Evolutionary conservation across 2,113 vertebrate genomes (phyloP), one percentile per base, ranked within the genome.

Genomic region (Clarias gariepinus): DNA sequence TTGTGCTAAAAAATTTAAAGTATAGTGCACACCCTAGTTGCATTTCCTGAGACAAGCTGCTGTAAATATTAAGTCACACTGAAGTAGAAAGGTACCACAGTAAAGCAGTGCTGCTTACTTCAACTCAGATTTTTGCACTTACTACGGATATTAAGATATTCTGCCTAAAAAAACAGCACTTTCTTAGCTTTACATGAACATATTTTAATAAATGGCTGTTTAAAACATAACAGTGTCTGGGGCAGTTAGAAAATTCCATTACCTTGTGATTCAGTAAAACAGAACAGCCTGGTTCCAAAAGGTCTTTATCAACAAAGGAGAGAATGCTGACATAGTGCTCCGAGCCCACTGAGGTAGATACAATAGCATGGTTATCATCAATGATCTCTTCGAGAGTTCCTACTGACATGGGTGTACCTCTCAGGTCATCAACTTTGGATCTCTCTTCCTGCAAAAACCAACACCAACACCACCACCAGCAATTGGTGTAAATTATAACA

Each of bases 281-380:
- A 0, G 98, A 99, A 93, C 98, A 99, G 88, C 98, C 98, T 0
- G 98, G 98, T 91, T 99, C 98, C 61, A 99, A 93, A 82, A 99
- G 94, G 85, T 99, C 98, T 88, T 99, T 99, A 92, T 99, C 98
- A 85, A 99, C 98, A 84, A 99, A 99, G 1, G 98, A 99, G 55
- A 99, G 94, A 90, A 99, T 99, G 89, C 98, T 99, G 94, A 99
- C 98, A 0, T 99, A 99, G 92, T 99, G 98, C 81, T 99, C 98
- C 0, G 98, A 99, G 5, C 98, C 98, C 90, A 99, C 98, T 0
- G 98, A 99, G 0, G 98, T 99, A 80, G 98, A 99, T 69, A 99
- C 98, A 0, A 99, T 99, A 86, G 98, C 98, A 0, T 99, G 98
- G 94, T 99, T 99, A 93, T 99, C 98, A 81, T 99, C 98, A 21